A percentile compares a stretch with the other conserved stretches of the same genome.
phyloP scores from a whole-genome alignment of 2,113 vertebrate species.

The Crotalus horridus region DNA sequence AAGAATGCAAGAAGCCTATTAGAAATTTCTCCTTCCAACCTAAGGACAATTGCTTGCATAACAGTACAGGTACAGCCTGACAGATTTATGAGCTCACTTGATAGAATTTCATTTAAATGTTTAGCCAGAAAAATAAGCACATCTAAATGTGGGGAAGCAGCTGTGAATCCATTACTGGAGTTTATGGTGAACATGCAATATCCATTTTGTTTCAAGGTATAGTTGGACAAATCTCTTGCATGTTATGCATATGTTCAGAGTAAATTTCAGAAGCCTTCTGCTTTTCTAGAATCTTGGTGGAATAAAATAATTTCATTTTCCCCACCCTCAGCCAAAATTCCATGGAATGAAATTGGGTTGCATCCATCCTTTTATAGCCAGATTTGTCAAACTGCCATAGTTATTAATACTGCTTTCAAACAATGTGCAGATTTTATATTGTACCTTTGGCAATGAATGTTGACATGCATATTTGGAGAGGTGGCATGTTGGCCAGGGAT shows the following conservation, averaged over 20 bases:
- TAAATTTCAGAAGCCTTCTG: neutral
- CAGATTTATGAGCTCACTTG: neutral
- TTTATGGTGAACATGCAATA: neutral
- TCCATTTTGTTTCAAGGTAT: neutral
- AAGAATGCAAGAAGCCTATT: slow-evolving; percentile 41
- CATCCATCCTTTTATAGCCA: neutral
- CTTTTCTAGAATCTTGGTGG: neutral
- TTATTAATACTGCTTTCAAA: neutral
- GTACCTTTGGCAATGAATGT: neutral
- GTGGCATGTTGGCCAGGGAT: neutral
- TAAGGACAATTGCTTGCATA: slow-evolving; percentile 2
- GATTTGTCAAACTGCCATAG: neutral
- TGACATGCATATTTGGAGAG: neutral
- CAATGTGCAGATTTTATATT: neutral
- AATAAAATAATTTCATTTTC: neutral
- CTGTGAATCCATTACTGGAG: neutral
- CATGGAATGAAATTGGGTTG: neutral
- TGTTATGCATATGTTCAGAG: neutral
- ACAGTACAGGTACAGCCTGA: slow-evolving; percentile 22
- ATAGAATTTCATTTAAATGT: neutral
- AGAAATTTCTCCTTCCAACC: neutral
- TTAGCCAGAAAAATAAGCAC: slow-evolving; percentile 1
- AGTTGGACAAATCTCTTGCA: neutral
- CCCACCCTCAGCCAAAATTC: neutral
- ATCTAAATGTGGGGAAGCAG: neutral